Conservation (phyloP, 2,888 invertebrate genomes). For the Nycteola revayana region DNA sequence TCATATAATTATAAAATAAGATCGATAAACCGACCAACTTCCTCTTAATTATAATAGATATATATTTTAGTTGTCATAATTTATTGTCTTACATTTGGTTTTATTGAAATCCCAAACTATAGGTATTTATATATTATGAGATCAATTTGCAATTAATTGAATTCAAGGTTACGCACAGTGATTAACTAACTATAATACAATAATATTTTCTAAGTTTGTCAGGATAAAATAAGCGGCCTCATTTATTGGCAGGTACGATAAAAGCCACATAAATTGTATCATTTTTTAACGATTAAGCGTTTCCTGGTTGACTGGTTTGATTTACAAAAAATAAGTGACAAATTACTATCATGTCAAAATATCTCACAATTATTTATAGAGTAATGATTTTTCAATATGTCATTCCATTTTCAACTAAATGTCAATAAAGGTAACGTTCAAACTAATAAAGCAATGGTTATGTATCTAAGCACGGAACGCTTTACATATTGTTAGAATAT, state of each 20-base stretch:
- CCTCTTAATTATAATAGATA: no score
- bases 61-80: no score
- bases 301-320: constrained; percentile 32
- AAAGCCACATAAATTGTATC: constrained; percentile 15
- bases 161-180: constrained; percentile 10
- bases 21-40: no score
- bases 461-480: constrained; percentile 12
- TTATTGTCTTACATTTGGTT: no score
- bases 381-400: not conserved
- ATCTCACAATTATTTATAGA: constrained; percentile 11
- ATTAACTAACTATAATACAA: constrained; percentile 9
- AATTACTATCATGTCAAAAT: constrained; percentile 22
- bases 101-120: no score
- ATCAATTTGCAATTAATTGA: not conserved
- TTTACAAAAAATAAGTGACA: constrained; percentile 18
- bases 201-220: constrained; percentile 1
- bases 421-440: not conserved
- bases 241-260: constrained; percentile 14
- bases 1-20: no score
- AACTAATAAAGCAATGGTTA: not conserved
- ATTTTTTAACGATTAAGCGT: constrained; percentile 11
- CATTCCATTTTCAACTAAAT: constrained; percentile 4
- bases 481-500: constrained; percentile 5
- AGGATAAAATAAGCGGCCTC: constrained; percentile 4
- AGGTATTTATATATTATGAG: no score